Base-by-base conservation (phyloP, 2,888 invertebrate genomes). In the Fissipunctia ypsillon region DNA sequence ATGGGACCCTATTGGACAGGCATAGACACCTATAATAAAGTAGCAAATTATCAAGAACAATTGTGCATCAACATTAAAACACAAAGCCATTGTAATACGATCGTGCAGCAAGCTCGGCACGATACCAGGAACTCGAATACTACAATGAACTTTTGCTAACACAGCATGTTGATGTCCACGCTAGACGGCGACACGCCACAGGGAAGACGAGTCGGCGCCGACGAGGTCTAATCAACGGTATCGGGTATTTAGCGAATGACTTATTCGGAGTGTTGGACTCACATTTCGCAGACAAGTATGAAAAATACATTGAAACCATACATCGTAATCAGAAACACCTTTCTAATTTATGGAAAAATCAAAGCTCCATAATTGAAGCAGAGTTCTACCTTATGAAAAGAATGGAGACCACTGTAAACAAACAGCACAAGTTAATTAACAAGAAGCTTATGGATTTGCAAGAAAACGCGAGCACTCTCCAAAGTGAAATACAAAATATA, bases 121-220 rank as follows among this genome's bases (percentile, higher is more conserved):
- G 67, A 56, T 31, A 52, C n/a, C 67, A 67, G n/a, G 56, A 67
- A 67, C 67, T 67, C 35, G 19, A 59, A 67, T 56, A 67, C 56
- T 67, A 56, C 56, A 67, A 56, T 67, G 56, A 54, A 41, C 43
- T 66, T 54, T 66, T 66, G 54, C 41, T 66, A 56, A 54, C 66
- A 28, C 66, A 66, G 43, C 54, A 56, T 67, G 56, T 67, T 56
- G 56, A 67, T 4, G 22, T 41, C 28, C 56, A 67, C 45, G 28
- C 56, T 22, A n/a, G 50, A n/a, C 66, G n/a, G 63, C 48, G 63
- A 61, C 48, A 10, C 48, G 22, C 48, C 22, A 22, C 48, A 48
- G 22, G 22, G 48, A 19, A 65, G 65, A 54, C 52, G 19, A 9
- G 16, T 16, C 38, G 65, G 52, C 25, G 38, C 65, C 35, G n/a